Percentiles rank a stretch among this genome's conserved stretches.
These are phyloP conservation scores for Bombus cullumanus DNA, from an alignment of 1,140 invertebrate genomes.

Conservation along the genomic window DNA sequence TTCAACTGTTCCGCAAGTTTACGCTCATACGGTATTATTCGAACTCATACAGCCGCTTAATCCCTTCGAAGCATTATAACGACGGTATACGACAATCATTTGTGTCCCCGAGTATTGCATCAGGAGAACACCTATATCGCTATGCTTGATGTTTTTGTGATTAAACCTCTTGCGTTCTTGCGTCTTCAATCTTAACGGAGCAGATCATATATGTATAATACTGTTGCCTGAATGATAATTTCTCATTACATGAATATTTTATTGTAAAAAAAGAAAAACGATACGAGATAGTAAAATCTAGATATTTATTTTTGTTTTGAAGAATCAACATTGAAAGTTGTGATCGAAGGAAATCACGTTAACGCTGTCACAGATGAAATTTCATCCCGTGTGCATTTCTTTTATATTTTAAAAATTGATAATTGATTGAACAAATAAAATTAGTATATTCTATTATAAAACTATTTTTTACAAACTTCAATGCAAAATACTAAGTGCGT, in stretches of 20 bases:
- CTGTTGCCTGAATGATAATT: background rate
- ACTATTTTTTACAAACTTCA: too few relatives aligned
- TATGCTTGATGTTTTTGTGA: constrained; percentile 29
- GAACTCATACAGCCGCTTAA: constrained; percentile 41
- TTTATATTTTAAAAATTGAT: background rate
- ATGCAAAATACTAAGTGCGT: too few relatives aligned
- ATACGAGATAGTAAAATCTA: background rate
- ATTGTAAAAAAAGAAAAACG: background rate
- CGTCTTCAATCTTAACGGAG: too few relatives aligned
- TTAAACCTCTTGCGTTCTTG: background rate
- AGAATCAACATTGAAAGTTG: background rate
- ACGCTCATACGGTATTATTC: constrained; percentile 24
- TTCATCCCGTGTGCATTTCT: background rate
- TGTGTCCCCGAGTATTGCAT: constrained; percentile 40
- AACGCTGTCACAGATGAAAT: background rate
- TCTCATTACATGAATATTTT: background rate
- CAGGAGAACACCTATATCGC: constrained; percentile 33
- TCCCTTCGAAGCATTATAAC: constrained; percentile 53
- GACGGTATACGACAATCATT: constrained; percentile 42
- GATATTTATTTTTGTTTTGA: background rate
- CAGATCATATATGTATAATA: background rate
- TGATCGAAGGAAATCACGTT: background rate
- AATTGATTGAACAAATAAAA: too few relatives aligned
- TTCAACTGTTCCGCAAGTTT: constrained; percentile 42
- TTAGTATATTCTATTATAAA: too few relatives aligned